A percentile compares a stretch with the other conserved stretches of the same genome.
Conservation (phyloP, 1,140 invertebrate genomes). For the Lasioglossum albipes region DNA sequence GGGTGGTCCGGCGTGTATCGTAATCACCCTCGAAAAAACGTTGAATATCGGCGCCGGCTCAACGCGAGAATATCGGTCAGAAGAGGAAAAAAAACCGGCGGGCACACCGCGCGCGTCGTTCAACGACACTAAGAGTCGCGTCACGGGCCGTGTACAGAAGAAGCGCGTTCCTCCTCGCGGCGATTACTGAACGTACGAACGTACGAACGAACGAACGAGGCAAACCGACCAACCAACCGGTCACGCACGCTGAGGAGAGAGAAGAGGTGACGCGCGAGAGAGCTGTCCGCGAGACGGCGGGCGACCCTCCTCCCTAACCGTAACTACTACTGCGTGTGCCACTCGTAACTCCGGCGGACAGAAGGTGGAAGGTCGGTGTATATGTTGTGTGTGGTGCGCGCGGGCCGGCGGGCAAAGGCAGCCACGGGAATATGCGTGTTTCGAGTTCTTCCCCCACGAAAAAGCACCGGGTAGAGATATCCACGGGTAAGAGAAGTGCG, state of each 20-base stretch:
- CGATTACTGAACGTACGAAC: constrained; percentile 48
- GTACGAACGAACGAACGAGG: constrained; percentile 31
- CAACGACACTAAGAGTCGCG: constrained; percentile 2
- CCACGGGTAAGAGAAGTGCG: constrained; percentile 62
- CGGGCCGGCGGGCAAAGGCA: constrained; percentile 48
- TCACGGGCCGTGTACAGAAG: constrained; percentile 29
- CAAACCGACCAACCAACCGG: constrained; percentile 1
- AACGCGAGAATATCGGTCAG: too few species aligned
- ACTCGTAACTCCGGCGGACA: constrained; percentile 63
- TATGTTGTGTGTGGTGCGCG: constrained; percentile 38
- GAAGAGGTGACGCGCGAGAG: constrained; percentile 50
- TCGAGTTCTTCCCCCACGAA: constrained; percentile 63
- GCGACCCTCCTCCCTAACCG: constrained; percentile 55
- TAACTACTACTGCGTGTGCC: constrained; percentile 62
- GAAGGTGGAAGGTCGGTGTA: constrained; percentile 52
- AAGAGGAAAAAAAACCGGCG: background rate
- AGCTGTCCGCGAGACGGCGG: constrained; percentile 57
- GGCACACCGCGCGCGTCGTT: background rate
- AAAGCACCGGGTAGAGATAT: constrained; percentile 57
- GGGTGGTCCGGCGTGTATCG: too few species aligned
- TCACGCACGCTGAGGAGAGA: constrained; percentile 39
- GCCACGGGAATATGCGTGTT: constrained; percentile 64
- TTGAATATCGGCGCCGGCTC: too few species aligned
- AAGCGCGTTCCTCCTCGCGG: constrained; percentile 52
- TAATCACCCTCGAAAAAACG: too few species aligned